Evolutionary conservation across 2,888 invertebrate species (phyloP), one percentile per base, ranked within the genome.

Genomic region (Osmoderma eremita): DNA sequence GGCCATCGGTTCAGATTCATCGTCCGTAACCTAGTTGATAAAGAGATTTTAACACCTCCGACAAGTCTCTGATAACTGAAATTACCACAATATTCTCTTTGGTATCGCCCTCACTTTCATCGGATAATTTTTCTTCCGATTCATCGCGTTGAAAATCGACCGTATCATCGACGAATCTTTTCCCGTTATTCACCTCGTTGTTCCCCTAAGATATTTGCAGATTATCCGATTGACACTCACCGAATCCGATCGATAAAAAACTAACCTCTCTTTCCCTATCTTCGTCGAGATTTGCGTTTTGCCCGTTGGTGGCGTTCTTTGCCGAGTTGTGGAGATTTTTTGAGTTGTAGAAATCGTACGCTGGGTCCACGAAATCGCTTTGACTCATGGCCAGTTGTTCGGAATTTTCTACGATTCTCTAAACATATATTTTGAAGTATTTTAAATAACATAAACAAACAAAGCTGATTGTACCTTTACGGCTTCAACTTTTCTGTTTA

Each of bases 361-460:
- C 85, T 50, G 80, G 78, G 75, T 89, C 88, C 12, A 81, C 80
- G 70, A 83, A 81, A 61, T 84, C 84, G 63, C 84, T 83, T 73
- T 86, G 84, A 75, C 85, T 86, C 17, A 87, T 86, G 71, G 90
- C 85, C 0, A 93, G 93, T 72, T 91, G 90, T 79, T 95, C 94
- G 0, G 95, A 95, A 5, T 91, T 90, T 80, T 95, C 94, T 84
- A 94, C 93, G 76, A 95, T 94, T 76, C 95, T 86, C 91, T 91
- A 77, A 20, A 78, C 77, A 65, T 12, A 45, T 41, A 18, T 62
- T n/a, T n/a, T n/a, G n/a, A n/a, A n/a, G n/a, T n/a, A n/a, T n/a
- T n/a, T n/a, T n/a, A n/a, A n/a, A 49, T 15, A 45, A 48, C 13
- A 18, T 4, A 20, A 51, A 36, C n/a, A 13, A 39, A 22, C 48